Evolutionary conservation across 2,888 invertebrate genomes (phyloP).

Genomic region (Petrolisthes manimaculis): DNA sequence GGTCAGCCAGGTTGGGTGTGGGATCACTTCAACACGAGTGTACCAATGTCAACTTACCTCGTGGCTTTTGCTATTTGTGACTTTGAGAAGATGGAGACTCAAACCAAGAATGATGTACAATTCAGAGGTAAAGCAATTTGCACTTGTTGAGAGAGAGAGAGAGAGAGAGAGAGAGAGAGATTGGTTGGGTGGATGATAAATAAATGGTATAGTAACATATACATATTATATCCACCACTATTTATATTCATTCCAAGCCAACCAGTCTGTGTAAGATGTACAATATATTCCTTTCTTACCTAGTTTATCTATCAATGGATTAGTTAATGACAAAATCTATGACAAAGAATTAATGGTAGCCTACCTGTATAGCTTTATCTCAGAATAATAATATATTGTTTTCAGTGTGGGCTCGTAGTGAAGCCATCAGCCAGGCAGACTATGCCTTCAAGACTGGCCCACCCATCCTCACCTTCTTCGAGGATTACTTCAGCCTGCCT

Average conservation of each 20-base stretch:
- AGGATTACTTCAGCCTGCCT: constrained; percentile 77
- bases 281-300: no score
- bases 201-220: background rate
- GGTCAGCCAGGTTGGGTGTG: constrained; percentile 56
- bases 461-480: constrained; percentile 80
- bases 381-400: no score
- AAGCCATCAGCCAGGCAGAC: constrained; percentile 77
- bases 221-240: no score
- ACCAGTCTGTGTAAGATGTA: no score
- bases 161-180: no score
- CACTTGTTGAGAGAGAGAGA: background rate
- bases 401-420: constrained; percentile 76
- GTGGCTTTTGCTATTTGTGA: constrained; percentile 73
- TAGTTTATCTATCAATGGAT: no score
- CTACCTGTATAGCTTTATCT: no score
- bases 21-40: constrained; percentile 60
- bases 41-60: constrained; percentile 73
- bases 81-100: background rate
- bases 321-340: no score
- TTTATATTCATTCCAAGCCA: no score
- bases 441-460: constrained; percentile 84
- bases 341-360: no score
- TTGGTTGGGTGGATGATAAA: background rate
- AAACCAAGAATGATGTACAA: background rate
- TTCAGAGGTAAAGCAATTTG: background rate